Conservation (phyloP, 2,797 vertebrate species). For the Premnoplex brunnescens region DNA sequence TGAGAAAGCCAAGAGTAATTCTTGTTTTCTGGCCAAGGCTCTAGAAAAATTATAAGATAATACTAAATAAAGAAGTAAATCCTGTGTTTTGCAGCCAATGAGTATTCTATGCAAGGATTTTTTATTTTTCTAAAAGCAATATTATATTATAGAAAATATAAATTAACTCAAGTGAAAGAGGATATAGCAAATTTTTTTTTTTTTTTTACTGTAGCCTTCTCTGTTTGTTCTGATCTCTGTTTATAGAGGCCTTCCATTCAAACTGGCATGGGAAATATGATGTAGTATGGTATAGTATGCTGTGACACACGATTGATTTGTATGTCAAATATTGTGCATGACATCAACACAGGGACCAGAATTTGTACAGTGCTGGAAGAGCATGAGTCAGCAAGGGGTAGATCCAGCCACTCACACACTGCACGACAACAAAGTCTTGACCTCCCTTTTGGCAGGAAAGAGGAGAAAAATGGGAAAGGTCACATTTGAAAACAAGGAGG, state of each 20-base stretch:
- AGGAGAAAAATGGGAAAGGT: background rate
- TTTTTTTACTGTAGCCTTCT: background rate
- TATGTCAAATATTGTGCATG: background rate
- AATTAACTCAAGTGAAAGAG: background rate
- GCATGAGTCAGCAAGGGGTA: background rate
- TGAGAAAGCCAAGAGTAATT: background rate
- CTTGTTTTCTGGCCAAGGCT: background rate
- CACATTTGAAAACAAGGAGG: background rate
- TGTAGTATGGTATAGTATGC: background rate
- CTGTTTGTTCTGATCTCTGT: background rate
- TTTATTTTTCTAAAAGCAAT: background rate
- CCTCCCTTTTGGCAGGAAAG: background rate
- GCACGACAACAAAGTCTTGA: background rate
- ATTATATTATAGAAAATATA: background rate
- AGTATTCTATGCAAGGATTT: background rate
- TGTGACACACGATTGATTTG: background rate
- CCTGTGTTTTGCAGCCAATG: background rate
- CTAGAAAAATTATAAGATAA: background rate
- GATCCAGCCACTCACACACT: background rate
- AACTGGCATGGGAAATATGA: background rate
- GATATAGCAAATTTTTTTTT: accelerated
- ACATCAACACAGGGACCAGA: background rate
- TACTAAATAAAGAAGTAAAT: background rate
- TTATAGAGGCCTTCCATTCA: background rate
- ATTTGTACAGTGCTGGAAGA: background rate